phyloP scores from a whole-genome alignment of 2,113 vertebrate species.

The Archilochus colubris region DNA sequence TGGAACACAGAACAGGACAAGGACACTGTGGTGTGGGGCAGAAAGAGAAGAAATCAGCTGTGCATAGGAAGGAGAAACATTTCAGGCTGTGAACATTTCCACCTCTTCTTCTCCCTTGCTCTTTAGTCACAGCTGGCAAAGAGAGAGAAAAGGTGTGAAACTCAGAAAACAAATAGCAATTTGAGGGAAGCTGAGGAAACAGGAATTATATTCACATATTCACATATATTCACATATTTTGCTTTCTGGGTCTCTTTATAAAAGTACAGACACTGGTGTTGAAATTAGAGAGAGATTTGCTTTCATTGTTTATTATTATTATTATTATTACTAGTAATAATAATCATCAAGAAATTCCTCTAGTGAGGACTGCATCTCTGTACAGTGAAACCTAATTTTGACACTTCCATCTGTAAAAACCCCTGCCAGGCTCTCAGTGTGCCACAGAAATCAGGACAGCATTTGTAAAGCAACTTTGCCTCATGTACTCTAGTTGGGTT shows the following conservation, averaged over 20 bases:
- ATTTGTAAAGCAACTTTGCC: constrained; percentile 7
- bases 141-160: neutral
- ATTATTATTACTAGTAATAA: too few relatives aligned
- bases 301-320: neutral
- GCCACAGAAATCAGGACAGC: neutral
- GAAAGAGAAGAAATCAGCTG: neutral
- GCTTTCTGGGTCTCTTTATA: neutral
- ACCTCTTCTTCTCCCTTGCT: neutral
- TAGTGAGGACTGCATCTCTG: constrained; percentile 6
- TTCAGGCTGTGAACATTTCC: neutral
- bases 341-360: neutral
- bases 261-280: neutral
- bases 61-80: neutral
- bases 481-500: neutral
- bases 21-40: neutral
- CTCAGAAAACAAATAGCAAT: neutral
- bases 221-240: too few relatives aligned
- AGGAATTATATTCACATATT: too few relatives aligned
- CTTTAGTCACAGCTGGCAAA: neutral
- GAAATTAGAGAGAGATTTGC: constrained; percentile 29
- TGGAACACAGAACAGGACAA: too few relatives aligned
- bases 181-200: neutral
- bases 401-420: constrained; percentile 5
- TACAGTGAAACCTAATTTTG: constrained; percentile 30
- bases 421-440: neutral